Percentiles rank a stretch among this genome's conserved stretches.
Conservation (phyloP, 1,140 invertebrate genomes). For the Matsumurasca onukii region DNA sequence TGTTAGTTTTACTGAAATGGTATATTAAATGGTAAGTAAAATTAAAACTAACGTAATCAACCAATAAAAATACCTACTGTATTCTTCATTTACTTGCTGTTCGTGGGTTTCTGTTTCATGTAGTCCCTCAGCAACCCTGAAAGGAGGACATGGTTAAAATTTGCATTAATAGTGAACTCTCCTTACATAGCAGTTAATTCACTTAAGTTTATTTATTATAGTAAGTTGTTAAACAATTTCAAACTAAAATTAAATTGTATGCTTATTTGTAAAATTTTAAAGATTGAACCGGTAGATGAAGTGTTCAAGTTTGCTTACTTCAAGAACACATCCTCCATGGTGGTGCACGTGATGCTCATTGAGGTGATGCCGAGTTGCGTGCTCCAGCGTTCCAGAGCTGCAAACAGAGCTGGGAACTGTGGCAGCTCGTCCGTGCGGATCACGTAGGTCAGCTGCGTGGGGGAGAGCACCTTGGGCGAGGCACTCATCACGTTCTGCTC, state of each 20-base stretch:
- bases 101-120: too few relatives aligned
- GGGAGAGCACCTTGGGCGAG: background rate
- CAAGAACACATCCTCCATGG: conserved; percentile 38
- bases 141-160: too few relatives aligned
- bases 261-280: background rate
- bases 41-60: too few relatives aligned
- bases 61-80: too few relatives aligned
- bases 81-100: too few relatives aligned
- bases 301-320: conserved; percentile 24
- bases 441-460: background rate
- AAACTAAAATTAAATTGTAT: background rate
- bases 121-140: too few relatives aligned
- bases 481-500: background rate
- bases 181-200: too few relatives aligned
- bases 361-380: background rate
- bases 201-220: background rate
- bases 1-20: too few relatives aligned
- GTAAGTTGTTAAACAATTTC: background rate
- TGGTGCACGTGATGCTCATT: conserved; percentile 17
- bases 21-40: too few relatives aligned
- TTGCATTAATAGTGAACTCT: too few relatives aligned
- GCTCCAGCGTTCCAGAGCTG: conserved; percentile 4
- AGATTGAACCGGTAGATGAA: background rate
- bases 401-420: conserved; percentile 1
- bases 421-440: background rate